Percentiles rank a stretch among this genome's conserved stretches.
phyloP scores from a whole-genome alignment of 2,797 vertebrate species.

The Periparus ater region DNA sequence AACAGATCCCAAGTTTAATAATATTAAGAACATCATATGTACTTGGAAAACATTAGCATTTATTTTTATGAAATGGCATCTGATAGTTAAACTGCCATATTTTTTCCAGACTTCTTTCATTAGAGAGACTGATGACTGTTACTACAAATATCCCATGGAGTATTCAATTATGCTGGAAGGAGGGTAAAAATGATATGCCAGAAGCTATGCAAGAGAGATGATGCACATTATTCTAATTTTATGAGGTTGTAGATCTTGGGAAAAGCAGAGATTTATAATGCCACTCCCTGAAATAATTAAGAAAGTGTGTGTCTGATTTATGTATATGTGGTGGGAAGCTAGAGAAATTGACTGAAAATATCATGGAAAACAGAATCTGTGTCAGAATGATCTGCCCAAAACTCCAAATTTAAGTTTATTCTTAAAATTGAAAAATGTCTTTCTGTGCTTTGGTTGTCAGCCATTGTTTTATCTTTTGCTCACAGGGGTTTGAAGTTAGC shows the following conservation, averaged over 20 bases:
- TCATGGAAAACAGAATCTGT: neutral
- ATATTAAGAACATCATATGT: neutral
- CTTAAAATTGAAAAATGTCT: neutral
- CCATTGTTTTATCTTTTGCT: neutral
- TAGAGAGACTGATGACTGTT: conserved; percentile 34
- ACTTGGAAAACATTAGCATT: neutral
- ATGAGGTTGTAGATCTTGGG: conserved; percentile 32
- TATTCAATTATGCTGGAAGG: conserved; percentile 18
- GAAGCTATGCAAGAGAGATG: conserved; percentile 13
- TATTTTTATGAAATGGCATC: neutral
- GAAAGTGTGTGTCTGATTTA: conserved; percentile 17
- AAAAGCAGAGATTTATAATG: conserved; percentile 24
- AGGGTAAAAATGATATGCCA: neutral
- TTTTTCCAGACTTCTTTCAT: conserved; percentile 40
- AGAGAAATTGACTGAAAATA: neutral
- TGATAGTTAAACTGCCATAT: conserved; percentile 23
- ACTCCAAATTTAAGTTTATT: neutral
- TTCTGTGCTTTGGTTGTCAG: neutral
- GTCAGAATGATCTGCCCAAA: neutral
- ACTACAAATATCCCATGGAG: conserved; percentile 5
- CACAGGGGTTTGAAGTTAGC: neutral
- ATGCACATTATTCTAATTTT: conserved; percentile 18
- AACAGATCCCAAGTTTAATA: neutral
- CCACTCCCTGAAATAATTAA: conserved; percentile 4
- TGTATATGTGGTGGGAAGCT: neutral